phyloP scores from a whole-genome alignment of 2,113 vertebrate genomes.

The Sigmodon hispidus region DNA sequence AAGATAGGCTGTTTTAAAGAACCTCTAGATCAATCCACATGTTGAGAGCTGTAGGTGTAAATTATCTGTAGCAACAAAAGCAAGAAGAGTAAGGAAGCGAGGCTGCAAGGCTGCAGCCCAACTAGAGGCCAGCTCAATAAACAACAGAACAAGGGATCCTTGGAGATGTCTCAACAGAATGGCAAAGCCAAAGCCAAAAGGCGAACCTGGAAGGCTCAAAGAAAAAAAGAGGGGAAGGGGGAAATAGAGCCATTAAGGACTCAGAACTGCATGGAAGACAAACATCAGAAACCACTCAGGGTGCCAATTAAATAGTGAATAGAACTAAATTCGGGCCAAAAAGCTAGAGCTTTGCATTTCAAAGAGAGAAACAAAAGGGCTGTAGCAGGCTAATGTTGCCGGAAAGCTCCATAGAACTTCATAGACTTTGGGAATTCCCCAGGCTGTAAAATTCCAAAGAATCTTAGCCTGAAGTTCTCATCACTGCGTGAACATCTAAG shows the following conservation, averaged over 20 bases:
- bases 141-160: conserved; percentile 21
- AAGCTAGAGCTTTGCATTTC: conserved; percentile 62
- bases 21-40: not conserved
- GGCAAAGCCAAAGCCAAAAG: not conserved
- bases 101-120: not conserved
- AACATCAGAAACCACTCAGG: conserved; percentile 55
- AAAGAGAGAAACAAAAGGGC: conserved; percentile 46
- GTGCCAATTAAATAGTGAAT: conserved; percentile 33
- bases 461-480: conserved; percentile 54
- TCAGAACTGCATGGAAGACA: conserved; percentile 28
- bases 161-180: not conserved
- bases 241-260: conserved; percentile 25
- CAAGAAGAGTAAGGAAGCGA: not conserved
- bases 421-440: conserved; percentile 58
- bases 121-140: not conserved
- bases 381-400: conserved; percentile 13
- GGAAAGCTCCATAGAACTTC: conserved; percentile 29
- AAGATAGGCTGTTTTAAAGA: conserved; percentile 11
- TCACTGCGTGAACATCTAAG: conserved; percentile 46
- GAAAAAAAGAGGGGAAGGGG: not conserved
- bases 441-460: conserved; percentile 54
- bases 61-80: not conserved
- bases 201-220: not conserved
- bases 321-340: conserved; percentile 63
- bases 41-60: too few species aligned